Evolutionary conservation across 1,140 invertebrate genomes (phyloP), one percentile per base, ranked within the genome.

Genomic region (Drosophila tsacasi): DNA sequence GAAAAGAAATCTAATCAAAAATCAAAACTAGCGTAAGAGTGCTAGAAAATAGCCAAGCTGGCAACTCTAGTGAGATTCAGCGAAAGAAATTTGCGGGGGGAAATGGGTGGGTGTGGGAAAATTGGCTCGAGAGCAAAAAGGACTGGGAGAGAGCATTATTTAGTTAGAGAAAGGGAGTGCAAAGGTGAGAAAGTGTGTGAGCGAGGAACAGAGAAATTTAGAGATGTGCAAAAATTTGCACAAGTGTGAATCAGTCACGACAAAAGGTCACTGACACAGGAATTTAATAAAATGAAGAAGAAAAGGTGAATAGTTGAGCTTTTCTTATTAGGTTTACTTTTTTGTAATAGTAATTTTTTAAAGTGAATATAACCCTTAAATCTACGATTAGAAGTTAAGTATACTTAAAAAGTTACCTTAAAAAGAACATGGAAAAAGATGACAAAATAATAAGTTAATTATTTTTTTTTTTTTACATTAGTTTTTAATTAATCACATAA

Each of bases 141-240:
- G 50, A 54, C 17, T 49, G 30, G 10, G 47, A 69, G 27, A 69
- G 21, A 15, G 32, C 5, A 49, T 39, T 25, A 12, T 37, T 25
- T 17, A 35, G 32, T 35, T 23, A 39, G 35, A 37, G 17, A 42
- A 15, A 42, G 57, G 23, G 37, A 35, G 27, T 52, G 37, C 27
- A 21, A 19, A 39, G 32, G 35, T 39, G 35, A 46, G 44, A 46
- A 21, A 46, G 19, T 21, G 44, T 37, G 27, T 13, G 27, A 39
- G 19, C 5, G 15, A 54, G 25, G 10, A 30, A 32, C 44, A 44
- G 21, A 15, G 39, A 68, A 40, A 44, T 58, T 23, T 40, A 52
- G 69, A 59, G 71, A 74, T 76, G 72, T 35, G 40, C 68, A 46
- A 13, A 13, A 17, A 54, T 71, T 69, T 71, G 57, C 57, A 23